Evolutionary conservation across 2,797 vertebrate species (phyloP), one percentile per base, ranked within the genome.

Genomic region (Danio kyathit): DNA sequence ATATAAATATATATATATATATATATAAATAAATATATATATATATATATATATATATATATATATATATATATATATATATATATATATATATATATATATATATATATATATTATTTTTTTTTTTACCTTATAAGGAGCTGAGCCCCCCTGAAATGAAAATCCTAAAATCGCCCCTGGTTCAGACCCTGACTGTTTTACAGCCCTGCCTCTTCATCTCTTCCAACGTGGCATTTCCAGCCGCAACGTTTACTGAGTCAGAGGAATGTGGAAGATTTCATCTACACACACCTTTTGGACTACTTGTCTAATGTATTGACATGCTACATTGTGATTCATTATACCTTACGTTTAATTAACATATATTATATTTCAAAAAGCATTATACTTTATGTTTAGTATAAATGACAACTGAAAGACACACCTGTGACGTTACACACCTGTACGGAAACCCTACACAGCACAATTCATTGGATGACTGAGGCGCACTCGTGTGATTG

Each of bases 361-460:
- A n/a, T 44, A 41, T 51, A 13, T 17, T 38, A 10, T 44, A 44
- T 19, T 44, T 43, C 19, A 13, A 61, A 41, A 46, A 13, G 54
- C 5, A 11, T 44, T 46, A 19, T 9, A 9, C 14, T 61, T 46
- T 5, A 49, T 14, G 17, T 44, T 65, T 38, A 43, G 5, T n/a
- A 44, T 29, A 10, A 56, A 21, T 52, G 5, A 29, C 17, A 19
- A 74, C 41, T 13, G n/a, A 79, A 44, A 72, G 6, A 60, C 11
- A 72, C 76, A 79, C 76, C 76, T 79, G 46, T 66, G 82, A 78
- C 80, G 74, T 79, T 46, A 0, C 66, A 64, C 74, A 93, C 92
- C 91, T 92, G 93, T 89, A 74, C 84, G 82, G 70, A 78, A 67
- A 81, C 11, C 11, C 48, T 0, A 7, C 29, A 5, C 6, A n/a